Percentiles rank a stretch among this genome's conserved stretches.
phyloP scores from a whole-genome alignment of 2,113 vertebrate genomes.

The Larimichthys crocea region DNA sequence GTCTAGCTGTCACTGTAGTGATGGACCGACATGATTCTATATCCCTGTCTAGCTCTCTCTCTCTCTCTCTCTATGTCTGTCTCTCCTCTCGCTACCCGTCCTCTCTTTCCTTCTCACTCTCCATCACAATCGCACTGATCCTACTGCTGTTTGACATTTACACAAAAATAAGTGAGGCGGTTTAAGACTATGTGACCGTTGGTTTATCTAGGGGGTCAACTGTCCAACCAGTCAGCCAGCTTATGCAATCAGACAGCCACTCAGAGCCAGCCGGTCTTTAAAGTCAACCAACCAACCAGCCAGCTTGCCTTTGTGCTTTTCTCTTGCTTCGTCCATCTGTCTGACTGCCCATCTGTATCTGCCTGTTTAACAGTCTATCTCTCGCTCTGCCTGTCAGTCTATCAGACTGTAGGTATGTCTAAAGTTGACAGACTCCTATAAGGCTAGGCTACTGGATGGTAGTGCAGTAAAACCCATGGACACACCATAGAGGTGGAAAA shows the following conservation, averaged over 20 bases:
- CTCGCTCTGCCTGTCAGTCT: conserved; percentile 21
- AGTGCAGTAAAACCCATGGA: conserved; percentile 3
- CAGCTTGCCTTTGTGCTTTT: conserved; percentile 51
- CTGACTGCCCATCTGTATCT: conserved; percentile 62
- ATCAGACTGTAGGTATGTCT: conserved; percentile 37
- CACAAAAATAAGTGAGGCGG: conserved; percentile 51
- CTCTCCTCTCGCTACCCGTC: not conserved
- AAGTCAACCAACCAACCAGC: conserved; percentile 46
- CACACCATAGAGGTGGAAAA: conserved; percentile 9
- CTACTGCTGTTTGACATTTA: conserved; percentile 66
- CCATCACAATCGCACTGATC: conserved; percentile 40
- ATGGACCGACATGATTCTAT: conserved; percentile 45
- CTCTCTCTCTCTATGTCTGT: conserved; percentile 13
- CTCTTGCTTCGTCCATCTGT: conserved; percentile 63
- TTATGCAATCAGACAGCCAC: conserved; percentile 64
- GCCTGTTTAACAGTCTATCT: conserved; percentile 31
- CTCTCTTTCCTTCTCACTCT: conserved; percentile 6
- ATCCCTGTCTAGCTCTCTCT: conserved; percentile 20
- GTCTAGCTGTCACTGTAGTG: conserved; percentile 52
- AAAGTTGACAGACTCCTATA: conserved; percentile 40
- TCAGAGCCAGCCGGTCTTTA: conserved; percentile 51
- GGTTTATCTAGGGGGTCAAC: conserved; percentile 53
- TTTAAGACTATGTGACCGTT: conserved; percentile 50
- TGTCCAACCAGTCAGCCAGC: conserved; percentile 61
- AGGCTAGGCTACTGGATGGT: conserved; percentile 29